Evolutionary conservation across 2,888 invertebrate species (phyloP).

Genomic region (Acanthosepion lycidas): DNA sequence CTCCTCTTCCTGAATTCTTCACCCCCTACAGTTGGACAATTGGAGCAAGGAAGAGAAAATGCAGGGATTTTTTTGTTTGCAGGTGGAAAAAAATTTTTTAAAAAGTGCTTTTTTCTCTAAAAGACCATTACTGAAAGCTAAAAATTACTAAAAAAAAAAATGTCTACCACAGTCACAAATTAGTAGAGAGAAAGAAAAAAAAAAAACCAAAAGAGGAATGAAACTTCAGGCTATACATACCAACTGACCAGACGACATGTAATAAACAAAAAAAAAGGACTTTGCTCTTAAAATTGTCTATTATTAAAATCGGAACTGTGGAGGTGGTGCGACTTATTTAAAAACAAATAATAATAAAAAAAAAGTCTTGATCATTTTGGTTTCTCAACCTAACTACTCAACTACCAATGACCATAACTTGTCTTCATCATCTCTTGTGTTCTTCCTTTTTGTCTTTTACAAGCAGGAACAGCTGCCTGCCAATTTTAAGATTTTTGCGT

Average conservation of each 20-base stretch:
- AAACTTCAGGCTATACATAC: not conserved
- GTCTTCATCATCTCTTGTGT: too few species aligned
- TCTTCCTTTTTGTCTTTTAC: too few species aligned
- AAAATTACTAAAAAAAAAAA: not conserved
- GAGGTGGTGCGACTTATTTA: not conserved
- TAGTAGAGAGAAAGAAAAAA: not conserved
- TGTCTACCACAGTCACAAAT: not conserved
- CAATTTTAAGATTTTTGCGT: too few species aligned
- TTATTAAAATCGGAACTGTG: not conserved
- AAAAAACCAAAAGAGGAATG: too few species aligned
- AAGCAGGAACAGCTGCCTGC: too few species aligned
- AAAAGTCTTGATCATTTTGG: not conserved
- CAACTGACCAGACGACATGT: not conserved
- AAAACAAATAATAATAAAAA: not conserved
- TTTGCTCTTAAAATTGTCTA: not conserved
- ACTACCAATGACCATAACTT: too few species aligned
- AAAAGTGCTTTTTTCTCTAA: not conserved
- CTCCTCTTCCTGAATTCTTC: not conserved
- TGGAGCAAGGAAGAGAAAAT: not conserved
- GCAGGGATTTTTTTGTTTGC: not conserved
- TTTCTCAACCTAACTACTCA: too few species aligned
- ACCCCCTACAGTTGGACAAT: not conserved
- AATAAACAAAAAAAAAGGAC: not conserved
- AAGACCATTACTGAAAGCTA: not conserved
- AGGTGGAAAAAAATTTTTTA: not conserved